Conservation (phyloP, 2,797 vertebrate genomes). For the Lacerta viridis region DNA sequence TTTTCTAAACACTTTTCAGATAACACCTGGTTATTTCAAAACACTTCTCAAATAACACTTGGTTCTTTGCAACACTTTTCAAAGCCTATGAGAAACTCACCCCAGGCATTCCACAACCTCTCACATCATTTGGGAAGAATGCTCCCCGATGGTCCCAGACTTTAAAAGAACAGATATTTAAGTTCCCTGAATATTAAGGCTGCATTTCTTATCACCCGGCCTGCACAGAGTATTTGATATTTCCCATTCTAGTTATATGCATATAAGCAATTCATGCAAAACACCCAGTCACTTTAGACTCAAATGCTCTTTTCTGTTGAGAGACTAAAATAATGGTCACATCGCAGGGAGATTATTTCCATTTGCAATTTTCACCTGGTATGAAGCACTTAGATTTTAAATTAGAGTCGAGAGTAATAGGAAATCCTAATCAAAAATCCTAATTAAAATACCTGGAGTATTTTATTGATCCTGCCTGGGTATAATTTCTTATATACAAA, state of each 20-base stretch:
- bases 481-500: conserved; percentile 11
- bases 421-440: background rate
- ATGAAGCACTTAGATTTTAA: conserved; percentile 40
- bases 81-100: background rate
- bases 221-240: background rate
- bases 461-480: conserved; percentile 1
- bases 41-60: background rate
- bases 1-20: background rate
- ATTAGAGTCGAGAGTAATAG: conserved; percentile 28
- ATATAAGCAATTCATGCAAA: background rate
- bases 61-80: background rate
- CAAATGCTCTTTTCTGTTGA: conserved; percentile 27
- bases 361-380: conserved; percentile 59
- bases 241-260: background rate
- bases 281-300: conserved; percentile 7
- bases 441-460: conserved; percentile 35
- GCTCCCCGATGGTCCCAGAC: background rate
- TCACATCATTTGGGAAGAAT: background rate
- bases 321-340: conserved; percentile 43
- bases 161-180: background rate
- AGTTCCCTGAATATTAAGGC: background rate
- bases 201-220: background rate
- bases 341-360: conserved; percentile 51
- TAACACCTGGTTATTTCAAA: background rate
- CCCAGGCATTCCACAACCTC: background rate